Evolutionary conservation across 92 coral and sea anemone species (phyloP).

Genomic region (Parazoanthus darwini): DNA sequence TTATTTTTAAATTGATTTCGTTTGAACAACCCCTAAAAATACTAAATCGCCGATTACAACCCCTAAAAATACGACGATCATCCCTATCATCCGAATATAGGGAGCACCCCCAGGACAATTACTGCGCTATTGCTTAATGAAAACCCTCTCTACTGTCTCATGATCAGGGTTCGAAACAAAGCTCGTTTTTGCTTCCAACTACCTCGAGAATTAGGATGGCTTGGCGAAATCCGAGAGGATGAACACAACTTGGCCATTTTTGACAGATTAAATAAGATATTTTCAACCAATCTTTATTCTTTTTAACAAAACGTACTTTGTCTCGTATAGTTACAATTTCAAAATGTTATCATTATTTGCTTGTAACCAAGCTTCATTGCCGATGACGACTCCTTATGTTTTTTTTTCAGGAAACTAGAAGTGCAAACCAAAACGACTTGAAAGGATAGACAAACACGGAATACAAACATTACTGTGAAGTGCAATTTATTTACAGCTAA

Average conservation of each 20-base stretch:
- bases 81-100: too few relatives aligned
- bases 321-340: conserved; percentile 3
- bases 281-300: conserved; percentile 1
- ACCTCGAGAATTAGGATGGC: too few relatives aligned
- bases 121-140: too few relatives aligned
- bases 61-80: too few relatives aligned
- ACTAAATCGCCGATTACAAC: too few relatives aligned
- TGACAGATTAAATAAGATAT: background rate
- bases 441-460: background rate
- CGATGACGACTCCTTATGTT: background rate
- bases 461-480: conserved; percentile 40
- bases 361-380: background rate
- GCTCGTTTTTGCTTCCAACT: too few relatives aligned
- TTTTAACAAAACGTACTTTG: background rate
- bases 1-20: too few relatives aligned
- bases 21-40: too few relatives aligned
- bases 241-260: background rate
- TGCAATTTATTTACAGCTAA: conserved; percentile 47
- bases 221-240: too few relatives aligned
- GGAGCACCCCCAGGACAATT: too few relatives aligned
- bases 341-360: conserved; percentile 1
- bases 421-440: background rate
- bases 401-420: background rate
- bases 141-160: too few relatives aligned
- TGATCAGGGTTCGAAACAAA: too few relatives aligned